Conservation (phyloP, 2,113 vertebrate genomes). For the Protobothrops flavoviridis region DNA sequence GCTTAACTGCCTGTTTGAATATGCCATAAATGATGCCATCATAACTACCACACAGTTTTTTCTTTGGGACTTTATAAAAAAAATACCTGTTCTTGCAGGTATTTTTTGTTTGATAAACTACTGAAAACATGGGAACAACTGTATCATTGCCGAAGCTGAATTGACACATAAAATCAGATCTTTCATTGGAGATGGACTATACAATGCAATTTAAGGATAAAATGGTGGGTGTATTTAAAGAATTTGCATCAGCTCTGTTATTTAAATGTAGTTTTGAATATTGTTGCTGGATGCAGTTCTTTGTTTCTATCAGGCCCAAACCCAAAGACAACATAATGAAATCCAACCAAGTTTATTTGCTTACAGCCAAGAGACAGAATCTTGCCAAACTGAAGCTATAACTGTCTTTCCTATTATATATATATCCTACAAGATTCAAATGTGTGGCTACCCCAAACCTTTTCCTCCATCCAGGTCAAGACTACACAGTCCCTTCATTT, state of each 20-base stretch:
- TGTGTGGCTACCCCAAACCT: too few relatives aligned
- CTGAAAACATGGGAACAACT: slow-evolving; percentile 49
- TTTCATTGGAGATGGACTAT: slow-evolving; percentile 51
- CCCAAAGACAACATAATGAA: too few relatives aligned
- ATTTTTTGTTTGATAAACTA: slow-evolving; percentile 52
- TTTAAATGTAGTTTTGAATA: slow-evolving; percentile 37
- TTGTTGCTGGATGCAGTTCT: slow-evolving; percentile 15
- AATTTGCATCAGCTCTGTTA: slow-evolving; percentile 57
- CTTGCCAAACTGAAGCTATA: too few relatives aligned
- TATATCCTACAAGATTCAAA: too few relatives aligned
- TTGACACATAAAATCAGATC: slow-evolving; percentile 53
- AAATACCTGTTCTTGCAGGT: slow-evolving; percentile 21
- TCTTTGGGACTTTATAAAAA: slow-evolving; percentile 31
- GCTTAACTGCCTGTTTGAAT: slow-evolving; percentile 41
- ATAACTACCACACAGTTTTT: slow-evolving; percentile 19
- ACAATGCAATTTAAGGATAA: slow-evolving; percentile 34
- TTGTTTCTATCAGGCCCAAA: too few relatives aligned
- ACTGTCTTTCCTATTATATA: too few relatives aligned
- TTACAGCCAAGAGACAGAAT: too few relatives aligned
- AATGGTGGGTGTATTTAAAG: slow-evolving; percentile 40
- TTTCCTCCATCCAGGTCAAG: too few relatives aligned
- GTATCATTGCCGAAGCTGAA: slow-evolving; percentile 64
- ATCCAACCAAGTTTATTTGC: too few relatives aligned
- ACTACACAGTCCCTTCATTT: too few relatives aligned
- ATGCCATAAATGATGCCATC: slow-evolving; percentile 31